Base-by-base conservation (phyloP, 2,797 vertebrate genomes). In the Chromis chromis region DNA sequence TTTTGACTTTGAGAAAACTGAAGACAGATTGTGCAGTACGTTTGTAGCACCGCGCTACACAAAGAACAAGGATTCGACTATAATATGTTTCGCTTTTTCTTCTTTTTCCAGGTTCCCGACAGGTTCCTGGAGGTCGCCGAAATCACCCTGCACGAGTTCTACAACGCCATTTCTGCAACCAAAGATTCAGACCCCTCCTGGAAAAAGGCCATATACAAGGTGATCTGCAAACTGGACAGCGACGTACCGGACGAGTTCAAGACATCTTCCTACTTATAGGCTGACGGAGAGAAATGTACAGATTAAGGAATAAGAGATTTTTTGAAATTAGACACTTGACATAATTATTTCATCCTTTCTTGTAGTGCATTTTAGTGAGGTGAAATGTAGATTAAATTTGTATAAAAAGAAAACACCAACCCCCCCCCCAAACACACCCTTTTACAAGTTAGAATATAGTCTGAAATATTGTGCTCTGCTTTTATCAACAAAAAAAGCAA, bases 191-290 rank as follows among this genome's bases (percentile, higher is more conserved):
- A 99, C 82, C 95, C 97, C 22, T 98, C 97, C n/a, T 99, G 98
- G 98, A 99, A 99, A 88, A 99, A 99, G 92, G 96, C 97, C 80
- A 99, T 99, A 88, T 99, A 99, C 93, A 99, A 99, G 94, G 96
- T 98, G 25, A 99, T 99, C 95, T 98, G 97, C 31, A 99, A 99
- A 93, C 94, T 98, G 88, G 98, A 99, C 93, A 97, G 96, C 7
- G 95, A 97, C 48, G 96, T 98, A 59, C 98, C 98, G 0, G 96
- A 97, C 40, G 94, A 93, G 55, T 97, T 99, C 93, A 98, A 97
- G 93, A 96, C 96, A 0, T 88, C 95, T 16, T 90, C 92, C 70
- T 97, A 94, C 85, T 91, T 96, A 90, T 96, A 95, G 91, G 88
- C 91, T 52, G 17, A 6, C 33, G 54, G 4, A 25, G 39, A 54